A percentile compares a stretch with the other conserved stretches of the same genome.
phyloP scores from a whole-genome alignment of 2,888 invertebrate species.

The Agrochola circellaris region DNA sequence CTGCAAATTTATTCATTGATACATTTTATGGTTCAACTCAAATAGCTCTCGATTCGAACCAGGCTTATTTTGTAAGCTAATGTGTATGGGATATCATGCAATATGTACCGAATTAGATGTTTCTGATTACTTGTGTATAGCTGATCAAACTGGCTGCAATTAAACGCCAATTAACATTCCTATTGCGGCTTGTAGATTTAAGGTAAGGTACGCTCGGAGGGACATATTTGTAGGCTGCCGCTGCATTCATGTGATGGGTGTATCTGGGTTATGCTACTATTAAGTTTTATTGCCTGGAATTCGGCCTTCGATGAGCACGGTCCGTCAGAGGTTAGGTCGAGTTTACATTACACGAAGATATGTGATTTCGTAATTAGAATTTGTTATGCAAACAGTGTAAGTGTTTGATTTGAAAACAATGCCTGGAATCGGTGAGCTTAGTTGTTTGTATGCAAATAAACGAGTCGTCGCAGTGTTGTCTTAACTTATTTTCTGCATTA shows the following conservation, averaged over 20 bases:
- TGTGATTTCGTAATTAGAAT: conserved; percentile 66
- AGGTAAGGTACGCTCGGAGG: conserved; percentile 71
- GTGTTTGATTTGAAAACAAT: conserved; percentile 50
- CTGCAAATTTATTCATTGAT: conserved; percentile 49
- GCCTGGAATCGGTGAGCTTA: conserved; percentile 12
- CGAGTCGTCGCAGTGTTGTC: background rate
- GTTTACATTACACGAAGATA: conserved; percentile 66
- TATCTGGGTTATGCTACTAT: conserved; percentile 84
- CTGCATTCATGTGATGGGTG: conserved; percentile 77
- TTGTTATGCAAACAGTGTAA: conserved; percentile 59
- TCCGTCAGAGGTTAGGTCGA: conserved; percentile 67
- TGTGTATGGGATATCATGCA: conserved; percentile 20
- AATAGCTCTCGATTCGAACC: conserved; percentile 17
- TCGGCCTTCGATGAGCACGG: conserved; percentile 77
- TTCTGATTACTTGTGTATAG: conserved; percentile 48
- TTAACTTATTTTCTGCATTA: background rate
- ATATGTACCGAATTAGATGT: conserved; percentile 45
- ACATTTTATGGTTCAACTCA: conserved; percentile 43
- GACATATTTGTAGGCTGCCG: conserved; percentile 76
- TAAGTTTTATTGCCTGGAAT: conserved; percentile 83
- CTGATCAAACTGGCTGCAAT: conserved; percentile 68
- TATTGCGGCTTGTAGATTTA: conserved; percentile 67
- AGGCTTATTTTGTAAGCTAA: conserved; percentile 46
- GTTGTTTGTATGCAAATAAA: conserved; percentile 23
- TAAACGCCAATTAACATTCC: conserved; percentile 75